Evolutionary conservation across 2,888 invertebrate genomes (phyloP), one percentile per base, ranked within the genome.

Genomic region (Pasiphila rectangulata): DNA sequence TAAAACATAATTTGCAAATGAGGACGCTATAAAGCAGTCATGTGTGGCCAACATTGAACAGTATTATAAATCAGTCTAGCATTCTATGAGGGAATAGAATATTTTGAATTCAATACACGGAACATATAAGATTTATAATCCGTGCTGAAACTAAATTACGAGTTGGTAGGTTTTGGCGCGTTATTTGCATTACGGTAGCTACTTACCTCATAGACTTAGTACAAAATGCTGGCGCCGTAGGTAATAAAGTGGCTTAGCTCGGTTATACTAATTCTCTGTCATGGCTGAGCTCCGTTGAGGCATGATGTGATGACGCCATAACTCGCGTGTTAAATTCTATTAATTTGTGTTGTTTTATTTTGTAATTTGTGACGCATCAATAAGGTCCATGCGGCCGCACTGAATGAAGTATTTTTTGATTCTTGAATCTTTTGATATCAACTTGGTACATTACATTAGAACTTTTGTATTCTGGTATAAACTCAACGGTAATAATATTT

Each of bases 51-150:
- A 52, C 35, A 51, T 51, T 49, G 50, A 59, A 48, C 44, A 51
- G 54, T 43, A 35, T 38, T 19, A 66, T 72, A 64, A 72, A 70
- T 64, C 65, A 61, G 45, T 51, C 43, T 47, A 24, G 49, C 30
- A 41, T 53, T 53, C 46, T 45, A 47, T 49, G 36, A 34, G 10
- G 23, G 38, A 23, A 41, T 35, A 21, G 4, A 16, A 29, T 16
- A 47, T 50, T 68, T 62, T 57, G 47, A 60, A 79, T 79, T 78
- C 75, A 62, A 62, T 56, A 54, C 75, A 67, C 66, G 74, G 61
- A 27, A 57, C 46, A 16, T 41, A 50, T 40, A 64, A 59, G 63
- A 67, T 67, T 67, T 71, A 66, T 51, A 58, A 59, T 43, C 53
- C 55, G 56, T 56, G 48, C 42, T 47, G 57, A 41, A 42, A 61